Evolutionary conservation across 2,113 vertebrate genomes (phyloP), one percentile per base, ranked within the genome.

Genomic region (Corapipo altera): DNA sequence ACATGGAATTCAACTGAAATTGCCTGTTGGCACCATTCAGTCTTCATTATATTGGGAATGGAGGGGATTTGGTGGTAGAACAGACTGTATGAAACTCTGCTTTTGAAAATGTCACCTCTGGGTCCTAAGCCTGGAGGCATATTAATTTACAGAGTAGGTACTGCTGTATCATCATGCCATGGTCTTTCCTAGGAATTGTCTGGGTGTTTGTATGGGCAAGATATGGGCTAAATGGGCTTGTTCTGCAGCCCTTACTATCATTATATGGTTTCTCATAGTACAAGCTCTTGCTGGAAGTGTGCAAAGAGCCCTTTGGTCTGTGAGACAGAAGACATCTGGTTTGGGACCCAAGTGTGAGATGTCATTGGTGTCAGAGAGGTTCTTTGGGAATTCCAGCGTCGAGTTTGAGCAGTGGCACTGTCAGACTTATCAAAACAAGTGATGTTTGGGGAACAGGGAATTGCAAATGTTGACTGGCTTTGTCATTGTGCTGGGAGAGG

Each of bases 61-160:
- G 33, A 62, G 43, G 61, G 75, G 30, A 48, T 58, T 15, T 37
- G 19, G 12, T 58, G 27, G 51, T 62, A 44, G 48, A 71, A 78
- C 1, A 32, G 27, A 26, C 15, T 1, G 0, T 12, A 14, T 46
- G 66, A 75, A 78, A 35, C n/a, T 33, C 23, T 19, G 0, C 49
- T 58, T 85, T 30, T 27, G 48, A 59, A 58, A 80, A 33, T 33
- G 21, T 30, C 39, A 33, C 13, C 23, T 65, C 49, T 67, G 20
- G 10, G 5, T 59, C 22, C 13, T 23, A 72, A 74, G n/a, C 9
- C 15, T 54, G 6, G 23, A 33, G 9, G 6, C 8, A 8, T 67
- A 8, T 49, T 67, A 58, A 48, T 54, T 19, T n/a, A 8, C 30
- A 11, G 24, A 43, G 23, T 23, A 51, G 5, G 6, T 79, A 16